Conservation (phyloP, 2,797 vertebrate species). For the Malacoraja senta region DNA sequence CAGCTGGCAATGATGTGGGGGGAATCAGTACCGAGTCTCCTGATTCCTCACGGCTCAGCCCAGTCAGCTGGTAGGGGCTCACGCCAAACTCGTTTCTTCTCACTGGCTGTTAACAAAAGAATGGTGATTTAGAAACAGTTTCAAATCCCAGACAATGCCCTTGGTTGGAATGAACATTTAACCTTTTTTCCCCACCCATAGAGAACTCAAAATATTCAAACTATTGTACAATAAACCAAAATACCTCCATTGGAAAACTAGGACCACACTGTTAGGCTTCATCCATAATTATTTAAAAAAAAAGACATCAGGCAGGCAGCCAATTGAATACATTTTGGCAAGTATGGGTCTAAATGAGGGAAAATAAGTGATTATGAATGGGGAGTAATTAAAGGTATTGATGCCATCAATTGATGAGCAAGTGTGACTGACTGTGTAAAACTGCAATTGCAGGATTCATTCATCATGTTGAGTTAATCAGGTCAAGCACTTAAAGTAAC, state of each 20-base stretch:
- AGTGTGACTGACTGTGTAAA: neutral
- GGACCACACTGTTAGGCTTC: neutral
- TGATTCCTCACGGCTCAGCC: constrained; percentile 59
- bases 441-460: neutral
- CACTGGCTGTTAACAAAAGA: constrained; percentile 51
- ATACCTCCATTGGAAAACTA: neutral
- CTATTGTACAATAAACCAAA: neutral
- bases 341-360: neutral
- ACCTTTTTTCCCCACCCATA: neutral
- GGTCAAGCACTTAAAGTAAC: neutral
- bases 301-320: neutral
- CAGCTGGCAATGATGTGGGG: constrained; percentile 53
- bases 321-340: neutral
- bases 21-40: constrained; percentile 53
- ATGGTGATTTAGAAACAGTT: neutral
- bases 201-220: neutral
- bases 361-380: neutral
- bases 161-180: neutral
- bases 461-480: neutral
- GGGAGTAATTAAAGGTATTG: neutral
- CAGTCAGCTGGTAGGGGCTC: constrained; percentile 65
- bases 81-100: constrained; percentile 50
- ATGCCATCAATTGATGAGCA: neutral
- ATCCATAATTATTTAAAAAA: neutral
- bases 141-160: neutral